Evolutionary conservation across 1,140 invertebrate species (phyloP).

Genomic region (Leptonema lineaticorne): DNA sequence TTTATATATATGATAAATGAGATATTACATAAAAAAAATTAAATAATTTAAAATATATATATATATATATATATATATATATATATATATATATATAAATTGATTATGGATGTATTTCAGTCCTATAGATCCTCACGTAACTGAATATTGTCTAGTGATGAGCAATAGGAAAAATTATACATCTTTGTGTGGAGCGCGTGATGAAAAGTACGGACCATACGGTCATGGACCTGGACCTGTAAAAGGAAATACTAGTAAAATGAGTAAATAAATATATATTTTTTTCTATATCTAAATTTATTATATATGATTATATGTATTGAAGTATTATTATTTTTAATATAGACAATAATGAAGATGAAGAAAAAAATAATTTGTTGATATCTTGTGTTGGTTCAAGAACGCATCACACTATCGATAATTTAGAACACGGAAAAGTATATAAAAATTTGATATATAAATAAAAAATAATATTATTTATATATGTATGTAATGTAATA

Average conservation of each 20-base stretch:
- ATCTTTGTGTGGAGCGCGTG: constrained; percentile 58
- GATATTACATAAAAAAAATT: too few species aligned
- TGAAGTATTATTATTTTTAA: background rate
- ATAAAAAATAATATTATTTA: background rate
- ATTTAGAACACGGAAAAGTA: constrained; percentile 56
- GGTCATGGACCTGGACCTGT: constrained; percentile 10
- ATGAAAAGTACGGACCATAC: constrained; percentile 41
- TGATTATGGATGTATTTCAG: constrained; percentile 53
- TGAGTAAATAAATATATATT: constrained; percentile 25
- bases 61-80: too few species aligned
- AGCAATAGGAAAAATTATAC: constrained; percentile 58
- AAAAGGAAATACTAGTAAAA: constrained; percentile 34
- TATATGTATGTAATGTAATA: too few species aligned
- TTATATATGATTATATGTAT: background rate
- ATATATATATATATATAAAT: background rate
- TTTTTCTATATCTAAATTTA: background rate
- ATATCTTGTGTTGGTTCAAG: constrained; percentile 58
- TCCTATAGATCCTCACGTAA: constrained; percentile 60
- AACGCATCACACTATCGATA: constrained; percentile 58
- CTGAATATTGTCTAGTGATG: constrained; percentile 61
- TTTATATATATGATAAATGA: too few species aligned
- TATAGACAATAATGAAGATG: constrained; percentile 25
- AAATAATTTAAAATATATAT: background rate
- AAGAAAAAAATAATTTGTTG: constrained; percentile 48
- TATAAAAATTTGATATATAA: background rate